phyloP scores from a whole-genome alignment of 1,140 invertebrate species.

The Protaetia brevitarsis region DNA sequence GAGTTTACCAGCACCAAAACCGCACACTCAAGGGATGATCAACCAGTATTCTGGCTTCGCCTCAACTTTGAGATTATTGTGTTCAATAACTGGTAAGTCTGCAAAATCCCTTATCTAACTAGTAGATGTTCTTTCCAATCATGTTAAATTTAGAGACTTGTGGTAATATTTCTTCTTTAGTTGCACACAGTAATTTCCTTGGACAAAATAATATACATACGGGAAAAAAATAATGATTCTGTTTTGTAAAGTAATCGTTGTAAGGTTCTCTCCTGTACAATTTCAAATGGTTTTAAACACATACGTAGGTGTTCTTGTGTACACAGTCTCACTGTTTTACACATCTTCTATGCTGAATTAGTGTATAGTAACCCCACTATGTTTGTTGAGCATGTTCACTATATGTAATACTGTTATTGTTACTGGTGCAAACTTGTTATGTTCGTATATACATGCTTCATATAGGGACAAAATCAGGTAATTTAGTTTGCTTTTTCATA shows the following conservation, averaged over 20 bases:
- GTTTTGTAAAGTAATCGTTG: no score
- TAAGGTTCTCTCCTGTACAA: no score
- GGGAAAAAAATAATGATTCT: no score
- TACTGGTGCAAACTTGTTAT: conserved; percentile 47
- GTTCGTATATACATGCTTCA: conserved; percentile 47
- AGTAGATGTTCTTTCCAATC: background rate
- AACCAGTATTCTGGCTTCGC: conserved; percentile 81
- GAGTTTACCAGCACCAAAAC: conserved; percentile 90
- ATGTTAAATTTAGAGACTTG: conserved; percentile 7
- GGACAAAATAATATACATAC: no score
- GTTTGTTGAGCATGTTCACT: conserved; percentile 21
- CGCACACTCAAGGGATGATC: conserved; percentile 82
- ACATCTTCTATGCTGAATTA: background rate
- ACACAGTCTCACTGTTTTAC: background rate
- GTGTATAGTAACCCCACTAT: background rate
- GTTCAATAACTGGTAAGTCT: conserved; percentile 85
- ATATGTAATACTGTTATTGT: conserved; percentile 21
- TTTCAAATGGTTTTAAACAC: no score
- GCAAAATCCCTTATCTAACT: background rate
- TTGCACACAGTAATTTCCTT: conserved; percentile 15
- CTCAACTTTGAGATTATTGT: conserved; percentile 81
- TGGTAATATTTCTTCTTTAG: background rate
- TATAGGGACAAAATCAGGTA: conserved; percentile 51
- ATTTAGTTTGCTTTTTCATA: conserved; percentile 44
- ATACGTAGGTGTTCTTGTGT: no score